These are phyloP conservation scores for Zelostemma sp. DNA, from an alignment of 1,140 invertebrate species.

Conservation along the genomic window DNA sequence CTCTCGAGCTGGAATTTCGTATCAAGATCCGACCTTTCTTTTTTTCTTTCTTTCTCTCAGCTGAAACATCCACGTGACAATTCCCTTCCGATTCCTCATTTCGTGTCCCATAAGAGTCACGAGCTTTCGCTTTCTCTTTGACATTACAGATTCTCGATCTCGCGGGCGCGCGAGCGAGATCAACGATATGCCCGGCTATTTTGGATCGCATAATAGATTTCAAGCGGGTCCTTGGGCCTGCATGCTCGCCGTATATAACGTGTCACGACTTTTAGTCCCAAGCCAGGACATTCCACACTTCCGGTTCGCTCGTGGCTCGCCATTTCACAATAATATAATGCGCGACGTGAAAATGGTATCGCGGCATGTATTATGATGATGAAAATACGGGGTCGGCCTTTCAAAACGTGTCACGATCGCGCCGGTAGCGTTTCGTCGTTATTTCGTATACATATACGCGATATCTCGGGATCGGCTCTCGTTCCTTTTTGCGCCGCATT, in stretches of 20 bases:
- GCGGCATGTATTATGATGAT: constrained; percentile 2
- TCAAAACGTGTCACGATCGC: background rate
- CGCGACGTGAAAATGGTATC: background rate
- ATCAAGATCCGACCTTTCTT: background rate
- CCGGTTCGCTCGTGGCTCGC: background rate
- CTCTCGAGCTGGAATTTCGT: no score
- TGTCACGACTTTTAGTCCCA: constrained; percentile 14
- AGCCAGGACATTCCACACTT: constrained; percentile 15
- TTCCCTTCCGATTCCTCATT: constrained; percentile 9
- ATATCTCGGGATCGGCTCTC: background rate
- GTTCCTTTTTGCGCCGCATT: background rate
- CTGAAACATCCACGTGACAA: background rate
- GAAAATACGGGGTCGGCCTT: background rate
- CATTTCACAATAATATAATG: no score
- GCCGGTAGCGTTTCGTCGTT: background rate
- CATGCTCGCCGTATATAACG: constrained; percentile 7
- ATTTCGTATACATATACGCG: no score
- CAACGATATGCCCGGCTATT: constrained; percentile 7
- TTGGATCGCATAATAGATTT: constrained; percentile 4
- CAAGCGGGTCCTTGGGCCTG: constrained; percentile 9
- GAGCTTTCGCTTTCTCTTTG: constrained; percentile 38
- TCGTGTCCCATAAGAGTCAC: constrained; percentile 13
- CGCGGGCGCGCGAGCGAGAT: constrained; percentile 4
- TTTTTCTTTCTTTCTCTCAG: background rate
- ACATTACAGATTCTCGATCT: constrained; percentile 14